Evolutionary conservation across 2,888 invertebrate genomes (phyloP).

Genomic region (Tenthredo notha): DNA sequence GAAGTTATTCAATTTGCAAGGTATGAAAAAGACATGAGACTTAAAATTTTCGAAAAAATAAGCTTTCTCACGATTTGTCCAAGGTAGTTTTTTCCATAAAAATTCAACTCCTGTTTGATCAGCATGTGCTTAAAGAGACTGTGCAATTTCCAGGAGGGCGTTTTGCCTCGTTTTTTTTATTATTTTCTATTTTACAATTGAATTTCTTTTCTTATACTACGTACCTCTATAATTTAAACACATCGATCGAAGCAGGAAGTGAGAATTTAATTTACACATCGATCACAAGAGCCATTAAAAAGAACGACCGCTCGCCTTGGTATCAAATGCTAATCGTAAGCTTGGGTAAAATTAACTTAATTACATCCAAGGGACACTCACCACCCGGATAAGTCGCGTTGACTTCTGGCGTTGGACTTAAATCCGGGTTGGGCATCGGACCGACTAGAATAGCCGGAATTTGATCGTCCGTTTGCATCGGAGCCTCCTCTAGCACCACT

Average conservation of each 20-base stretch:
- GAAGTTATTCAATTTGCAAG: no score
- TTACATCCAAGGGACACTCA: constrained; percentile 60
- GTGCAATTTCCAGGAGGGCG: no score
- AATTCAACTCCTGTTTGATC: no score
- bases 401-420: constrained; percentile 67
- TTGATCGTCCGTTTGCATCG: constrained; percentile 65
- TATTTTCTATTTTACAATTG: no score
- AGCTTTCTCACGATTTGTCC: no score
- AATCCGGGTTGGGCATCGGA: constrained; percentile 68
- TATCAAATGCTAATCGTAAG: neutral
- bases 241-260: neutral
- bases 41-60: no score
- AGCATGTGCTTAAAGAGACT: no score
- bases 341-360: neutral
- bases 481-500: constrained; percentile 72
- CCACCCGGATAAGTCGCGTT: constrained; percentile 73
- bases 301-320: neutral
- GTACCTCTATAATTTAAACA: neutral
- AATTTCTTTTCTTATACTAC: no score
- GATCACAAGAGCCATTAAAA: neutral
- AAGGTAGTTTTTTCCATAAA: no score
- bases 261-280: neutral
- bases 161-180: no score
- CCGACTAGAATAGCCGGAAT: constrained; percentile 67
- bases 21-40: no score